Evolutionary conservation across 2,113 vertebrate genomes (phyloP), one percentile per base, ranked within the genome.

Genomic region (Uria aalge): DNA sequence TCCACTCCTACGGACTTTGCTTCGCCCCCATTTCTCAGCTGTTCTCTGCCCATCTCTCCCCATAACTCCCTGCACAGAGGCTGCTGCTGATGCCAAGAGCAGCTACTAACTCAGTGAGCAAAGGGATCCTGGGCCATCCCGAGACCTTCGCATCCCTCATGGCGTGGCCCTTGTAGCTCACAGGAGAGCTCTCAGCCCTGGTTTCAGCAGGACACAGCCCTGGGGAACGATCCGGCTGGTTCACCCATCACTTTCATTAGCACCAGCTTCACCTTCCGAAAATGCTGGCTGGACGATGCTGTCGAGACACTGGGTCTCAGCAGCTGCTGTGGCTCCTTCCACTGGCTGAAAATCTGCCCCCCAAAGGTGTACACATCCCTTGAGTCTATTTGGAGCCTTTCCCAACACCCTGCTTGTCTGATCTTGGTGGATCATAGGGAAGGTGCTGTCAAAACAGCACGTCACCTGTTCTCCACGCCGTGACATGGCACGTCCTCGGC

Each of bases 21-120:
- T 72, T 84, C 0, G 0, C 27, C 32, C 6, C 27, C 2, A 0
- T 1, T 11, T 17, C n/a, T 52, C 47, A 60, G 18, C 60, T 5
- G 3, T 15, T n/a, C 45, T 30, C 64, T 8, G 17, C n/a, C 27
- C 1, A 0, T 36, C 53, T 27, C 48, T 71, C 30, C 32, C 40
- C 32, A 4, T 5, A 55, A 21, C 29, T 32, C 52, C 27, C 72
- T 21, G 53, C 45, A 15, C 38, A 26, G 18, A 43, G 48, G 18
- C 36, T 63, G 29, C 47, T 34, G 47, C 26, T 12, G 15, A 20
- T 43, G 60, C 60, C 1, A 2, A 45, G 18, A 67, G 63, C 40
- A 15, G 34, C 34, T 36, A 9, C 77, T 24, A 36, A 30, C 11
- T 23, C 40, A 19, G 1, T 8, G 64, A 32, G 64, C 16, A 5